A percentile compares a stretch with the other conserved stretches of the same genome.
Conservation (phyloP, 2,113 vertebrate species). For the Vicugna pacos region DNA sequence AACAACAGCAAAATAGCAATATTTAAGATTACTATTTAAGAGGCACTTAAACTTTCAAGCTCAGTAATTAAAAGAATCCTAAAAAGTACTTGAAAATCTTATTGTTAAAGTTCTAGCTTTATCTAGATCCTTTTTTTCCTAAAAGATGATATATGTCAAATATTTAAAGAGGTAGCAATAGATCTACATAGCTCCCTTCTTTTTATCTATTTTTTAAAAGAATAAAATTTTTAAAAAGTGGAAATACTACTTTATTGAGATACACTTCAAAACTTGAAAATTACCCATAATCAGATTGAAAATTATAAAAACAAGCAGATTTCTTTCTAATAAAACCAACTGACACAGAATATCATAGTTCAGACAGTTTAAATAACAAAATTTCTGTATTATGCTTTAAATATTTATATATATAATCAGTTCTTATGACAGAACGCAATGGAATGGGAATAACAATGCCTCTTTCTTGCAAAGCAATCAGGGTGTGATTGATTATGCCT, state of each 20-base stretch:
- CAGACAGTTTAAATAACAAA: background rate
- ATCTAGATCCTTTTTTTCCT: background rate
- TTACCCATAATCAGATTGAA: background rate
- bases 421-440: background rate
- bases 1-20: background rate
- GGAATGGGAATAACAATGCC: background rate
- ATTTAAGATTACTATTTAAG: background rate
- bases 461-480: background rate
- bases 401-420: background rate
- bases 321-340: background rate
- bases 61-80: background rate
- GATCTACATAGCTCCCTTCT: background rate
- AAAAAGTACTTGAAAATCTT: background rate
- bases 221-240: background rate
- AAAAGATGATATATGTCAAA: background rate
- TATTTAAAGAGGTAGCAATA: background rate
- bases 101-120: background rate
- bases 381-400: background rate
- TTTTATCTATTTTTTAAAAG: background rate
- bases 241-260: background rate
- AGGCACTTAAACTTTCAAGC: background rate
- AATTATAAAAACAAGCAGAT: background rate
- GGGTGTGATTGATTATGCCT: conserved; percentile 48
- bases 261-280: background rate
- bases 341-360: background rate